Percentiles rank a stretch among this genome's conserved stretches.
These are phyloP conservation scores for rabbit (Oryctolagus cuniculus) DNA, from an alignment of 2,113 vertebrate genomes.

Conservation along the genomic window mOryCun1.1 NC_091445.1:79798501-79799000, in stretches of 20 bases:
- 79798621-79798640: neutral
- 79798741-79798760: slow-evolving; percentile 52
- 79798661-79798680: neutral
- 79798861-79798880: slow-evolving; percentile 36
- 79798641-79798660: neutral
- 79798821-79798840: slow-evolving; percentile 71
- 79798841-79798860: slow-evolving; percentile 52
- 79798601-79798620: neutral
- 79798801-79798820: slow-evolving; percentile 72
- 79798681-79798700: neutral
- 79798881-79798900: slow-evolving; percentile 70
- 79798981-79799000: neutral
- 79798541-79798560: neutral
- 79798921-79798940: slow-evolving; percentile 57
- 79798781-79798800: slow-evolving; percentile 59
- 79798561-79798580: neutral
- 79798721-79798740: slow-evolving; percentile 17
- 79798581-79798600: neutral
- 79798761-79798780: slow-evolving; percentile 63
- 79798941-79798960: slow-evolving; percentile 60
- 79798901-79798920: slow-evolving; percentile 61
- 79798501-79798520: neutral
- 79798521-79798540: neutral
- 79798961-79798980: slow-evolving; percentile 33
- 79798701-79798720: neutral